Conservation (phyloP, 2,797 vertebrate genomes). For the Cyprinodon diabolis region DNA sequence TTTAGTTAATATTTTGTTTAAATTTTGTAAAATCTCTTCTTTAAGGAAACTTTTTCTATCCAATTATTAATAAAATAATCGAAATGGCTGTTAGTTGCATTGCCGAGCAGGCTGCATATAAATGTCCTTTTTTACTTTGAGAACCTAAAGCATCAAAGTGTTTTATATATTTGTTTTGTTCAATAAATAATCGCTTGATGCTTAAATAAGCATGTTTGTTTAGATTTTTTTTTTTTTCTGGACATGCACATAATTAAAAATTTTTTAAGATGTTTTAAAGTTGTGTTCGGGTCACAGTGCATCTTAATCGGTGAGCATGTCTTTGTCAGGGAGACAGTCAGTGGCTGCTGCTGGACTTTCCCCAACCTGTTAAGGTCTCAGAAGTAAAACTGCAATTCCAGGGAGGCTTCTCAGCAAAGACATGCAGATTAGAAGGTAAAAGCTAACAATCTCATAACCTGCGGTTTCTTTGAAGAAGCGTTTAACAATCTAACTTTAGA, state of each 20-base stretch:
- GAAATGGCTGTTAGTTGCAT: too few species aligned
- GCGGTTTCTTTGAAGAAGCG: background rate
- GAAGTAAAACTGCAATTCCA: constrained; percentile 92
- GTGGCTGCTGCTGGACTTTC: constrained; percentile 92
- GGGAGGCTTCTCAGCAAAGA: constrained; percentile 91
- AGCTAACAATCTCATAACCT: background rate
- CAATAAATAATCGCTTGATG: background rate
- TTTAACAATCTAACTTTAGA: background rate
- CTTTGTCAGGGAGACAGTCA: constrained; percentile 85
- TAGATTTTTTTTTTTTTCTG: background rate
- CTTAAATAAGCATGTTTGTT: background rate
- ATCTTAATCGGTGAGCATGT: background rate
- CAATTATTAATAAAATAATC: too few species aligned
- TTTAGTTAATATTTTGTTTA: too few species aligned
- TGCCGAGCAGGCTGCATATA: background rate
- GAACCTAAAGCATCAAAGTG: too few species aligned
- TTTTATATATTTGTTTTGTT: background rate
- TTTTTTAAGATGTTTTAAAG: background rate
- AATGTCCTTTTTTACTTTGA: background rate
- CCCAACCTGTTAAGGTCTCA: constrained; percentile 79
- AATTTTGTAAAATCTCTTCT: too few species aligned
- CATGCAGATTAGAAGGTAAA: constrained; percentile 89
- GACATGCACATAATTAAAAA: background rate
- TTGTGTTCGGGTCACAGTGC: background rate
- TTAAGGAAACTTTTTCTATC: too few species aligned